Evolutionary conservation across 1,140 invertebrate species (phyloP).

Genomic region (Drosophila subobscura): DNA sequence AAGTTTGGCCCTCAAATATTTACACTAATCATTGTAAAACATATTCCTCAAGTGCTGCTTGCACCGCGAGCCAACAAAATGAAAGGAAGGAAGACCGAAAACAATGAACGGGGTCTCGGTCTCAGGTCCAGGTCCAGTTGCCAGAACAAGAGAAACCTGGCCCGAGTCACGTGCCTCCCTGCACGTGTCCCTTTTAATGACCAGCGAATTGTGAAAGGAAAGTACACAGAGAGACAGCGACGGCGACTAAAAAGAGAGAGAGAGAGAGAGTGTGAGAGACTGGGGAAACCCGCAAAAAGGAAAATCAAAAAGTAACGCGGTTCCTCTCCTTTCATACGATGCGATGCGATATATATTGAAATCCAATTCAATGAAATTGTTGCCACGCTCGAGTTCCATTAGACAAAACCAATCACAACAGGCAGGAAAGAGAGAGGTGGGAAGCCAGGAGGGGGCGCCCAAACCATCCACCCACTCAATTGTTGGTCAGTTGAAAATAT

Average conservation of each 20-base stretch:
- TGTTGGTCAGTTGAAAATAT: constrained; percentile 81
- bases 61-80: constrained; percentile 32
- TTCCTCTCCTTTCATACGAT: constrained; percentile 39
- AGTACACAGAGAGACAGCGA: constrained; percentile 6
- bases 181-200: constrained; percentile 83
- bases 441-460: constrained; percentile 2
- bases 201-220: constrained; percentile 74
- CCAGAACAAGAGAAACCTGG: constrained; percentile 55
- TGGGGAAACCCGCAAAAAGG: constrained; percentile 19
- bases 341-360: constrained; percentile 68
- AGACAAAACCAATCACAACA: constrained; percentile 83
- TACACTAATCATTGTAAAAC: constrained; percentile 64
- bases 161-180: constrained; percentile 74
- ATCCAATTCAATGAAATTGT: constrained; percentile 81
- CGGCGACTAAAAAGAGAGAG: neutral
- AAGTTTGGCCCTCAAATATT: constrained; percentile 71
- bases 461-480: constrained; percentile 64
- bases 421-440: constrained; percentile 48
- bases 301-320: constrained; percentile 67
- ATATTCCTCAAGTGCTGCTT: constrained; percentile 54
- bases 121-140: constrained; percentile 58
- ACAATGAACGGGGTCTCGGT: constrained; percentile 40
- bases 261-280: no score
- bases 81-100: constrained; percentile 37
- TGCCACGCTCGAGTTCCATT: constrained; percentile 81